Conservation (phyloP, 2,113 vertebrate species). For the Paramormyrops kingsleyae region DNA sequence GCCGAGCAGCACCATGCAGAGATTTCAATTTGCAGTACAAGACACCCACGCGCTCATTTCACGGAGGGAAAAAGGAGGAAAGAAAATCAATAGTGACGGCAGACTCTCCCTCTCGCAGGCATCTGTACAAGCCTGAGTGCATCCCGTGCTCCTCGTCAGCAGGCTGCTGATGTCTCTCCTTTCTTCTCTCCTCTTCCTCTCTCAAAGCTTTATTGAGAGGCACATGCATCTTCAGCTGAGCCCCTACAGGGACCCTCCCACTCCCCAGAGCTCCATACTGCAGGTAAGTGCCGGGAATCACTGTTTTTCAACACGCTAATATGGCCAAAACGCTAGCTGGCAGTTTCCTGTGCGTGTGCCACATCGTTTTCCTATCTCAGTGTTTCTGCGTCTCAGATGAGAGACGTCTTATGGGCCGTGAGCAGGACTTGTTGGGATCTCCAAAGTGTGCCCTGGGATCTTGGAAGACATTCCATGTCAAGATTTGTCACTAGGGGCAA, state of each 20-base stretch:
- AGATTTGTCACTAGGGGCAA: not conserved
- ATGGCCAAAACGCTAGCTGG: not conserved
- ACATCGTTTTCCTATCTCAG: not conserved
- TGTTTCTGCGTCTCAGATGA: not conserved
- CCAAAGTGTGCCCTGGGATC: not conserved
- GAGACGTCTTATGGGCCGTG: not conserved
- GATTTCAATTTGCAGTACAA: conserved; percentile 37
- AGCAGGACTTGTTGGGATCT: not conserved
- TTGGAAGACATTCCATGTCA: not conserved
- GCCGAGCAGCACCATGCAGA: conserved; percentile 19
- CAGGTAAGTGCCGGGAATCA: not conserved
- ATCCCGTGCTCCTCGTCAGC: conserved; percentile 9
- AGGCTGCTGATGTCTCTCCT: not conserved
- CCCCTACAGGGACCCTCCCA: not conserved
- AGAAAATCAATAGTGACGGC: conserved; percentile 19
- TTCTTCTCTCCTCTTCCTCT: not conserved
- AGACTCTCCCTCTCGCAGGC: conserved; percentile 15
- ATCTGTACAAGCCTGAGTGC: conserved; percentile 11
- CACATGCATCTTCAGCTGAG: not conserved
- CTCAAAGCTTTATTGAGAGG: conserved; percentile 1
- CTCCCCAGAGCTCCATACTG: not conserved
- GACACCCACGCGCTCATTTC: conserved; percentile 27
- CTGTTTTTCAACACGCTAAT: not conserved
- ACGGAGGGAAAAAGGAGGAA: conserved; percentile 8
- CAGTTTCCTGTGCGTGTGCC: too few relatives aligned